Evolutionary conservation across 2,888 invertebrate species (phyloP).

Genomic region (Gisinianus flammeolus): DNA sequence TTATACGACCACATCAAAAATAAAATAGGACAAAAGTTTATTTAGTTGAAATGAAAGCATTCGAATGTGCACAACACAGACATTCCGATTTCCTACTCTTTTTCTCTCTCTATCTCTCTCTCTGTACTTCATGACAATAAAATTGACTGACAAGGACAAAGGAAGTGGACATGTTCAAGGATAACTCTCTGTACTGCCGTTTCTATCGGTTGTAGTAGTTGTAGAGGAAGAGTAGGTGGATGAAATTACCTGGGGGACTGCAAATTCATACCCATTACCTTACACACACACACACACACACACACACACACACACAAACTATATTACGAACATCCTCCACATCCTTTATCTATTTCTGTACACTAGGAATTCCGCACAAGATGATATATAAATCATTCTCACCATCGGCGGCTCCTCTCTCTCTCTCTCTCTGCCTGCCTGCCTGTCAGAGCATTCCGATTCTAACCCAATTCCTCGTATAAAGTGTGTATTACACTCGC

Average conservation of each 20-base stretch:
- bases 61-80: too few relatives aligned
- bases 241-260: not conserved
- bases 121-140: slow-evolving; percentile 8
- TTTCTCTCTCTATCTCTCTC: too few relatives aligned
- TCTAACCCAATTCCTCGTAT: not conserved
- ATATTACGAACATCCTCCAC: not conserved
- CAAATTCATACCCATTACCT: not conserved
- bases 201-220: too few relatives aligned
- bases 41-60: not conserved
- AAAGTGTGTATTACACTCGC: not conserved
- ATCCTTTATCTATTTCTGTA: too few relatives aligned
- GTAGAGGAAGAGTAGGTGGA: too few relatives aligned
- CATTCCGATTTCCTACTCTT: too few relatives aligned
- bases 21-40: slow-evolving; percentile 5
- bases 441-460: slow-evolving; percentile 3
- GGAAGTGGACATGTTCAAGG: not conserved
- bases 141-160: slow-evolving; percentile 5
- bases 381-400: slow-evolving; percentile 7
- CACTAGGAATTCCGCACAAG: not conserved
- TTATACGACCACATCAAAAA: slow-evolving; percentile 4
- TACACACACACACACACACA: not conserved
- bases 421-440: not conserved
- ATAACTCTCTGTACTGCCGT: too few relatives aligned
- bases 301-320: not conserved
- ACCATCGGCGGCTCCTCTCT: not conserved